These are phyloP conservation scores for Zaprionus bogoriensis DNA, from an alignment of 2,888 invertebrate species.

Conservation along the genomic window DNA sequence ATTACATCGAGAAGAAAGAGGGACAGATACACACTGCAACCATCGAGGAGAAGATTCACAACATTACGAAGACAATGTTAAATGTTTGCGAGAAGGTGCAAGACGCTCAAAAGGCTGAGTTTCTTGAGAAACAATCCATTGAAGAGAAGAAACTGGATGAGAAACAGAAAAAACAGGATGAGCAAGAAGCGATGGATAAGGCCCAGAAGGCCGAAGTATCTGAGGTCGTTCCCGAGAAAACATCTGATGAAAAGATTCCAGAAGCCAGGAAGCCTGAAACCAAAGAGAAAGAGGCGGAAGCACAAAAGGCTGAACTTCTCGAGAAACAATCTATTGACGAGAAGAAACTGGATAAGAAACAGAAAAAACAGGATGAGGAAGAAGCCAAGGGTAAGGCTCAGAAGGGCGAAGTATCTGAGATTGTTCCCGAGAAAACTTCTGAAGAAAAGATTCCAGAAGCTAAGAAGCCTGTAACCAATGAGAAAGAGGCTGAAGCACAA, in stretches of 20 bases:
- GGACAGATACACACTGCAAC: constrained; percentile 25
- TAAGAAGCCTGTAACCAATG: constrained; percentile 3
- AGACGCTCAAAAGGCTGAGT: constrained; percentile 16
- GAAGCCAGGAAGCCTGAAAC: constrained; percentile 1
- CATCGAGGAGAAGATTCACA: constrained; percentile 41
- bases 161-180: constrained; percentile 27
- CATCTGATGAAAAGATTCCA: constrained; percentile 33
- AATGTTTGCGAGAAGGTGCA: constrained; percentile 45
- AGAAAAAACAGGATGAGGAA: constrained; percentile 16
- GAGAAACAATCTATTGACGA: constrained; percentile 13
- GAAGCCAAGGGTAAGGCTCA: background rate
- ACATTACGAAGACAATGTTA: constrained; percentile 41
- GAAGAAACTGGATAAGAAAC: constrained; percentile 18
- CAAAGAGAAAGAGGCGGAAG: constrained; percentile 11
- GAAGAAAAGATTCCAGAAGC: constrained; percentile 21
- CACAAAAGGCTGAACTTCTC: constrained; percentile 18
- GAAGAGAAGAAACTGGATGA: constrained; percentile 20
- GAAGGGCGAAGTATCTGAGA: constrained; percentile 21
- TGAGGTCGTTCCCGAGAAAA: constrained; percentile 38
- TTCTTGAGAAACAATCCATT: constrained; percentile 8
- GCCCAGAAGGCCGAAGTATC: constrained; percentile 15
- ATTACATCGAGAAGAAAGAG: constrained; percentile 57
- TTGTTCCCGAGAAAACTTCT: constrained; percentile 27
- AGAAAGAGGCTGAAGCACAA: constrained; percentile 3
- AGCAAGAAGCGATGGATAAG: constrained; percentile 9